These are phyloP conservation scores for Probosciger aterrimus DNA, from an alignment of 2,113 vertebrate species.

Conservation along the genomic window DNA sequence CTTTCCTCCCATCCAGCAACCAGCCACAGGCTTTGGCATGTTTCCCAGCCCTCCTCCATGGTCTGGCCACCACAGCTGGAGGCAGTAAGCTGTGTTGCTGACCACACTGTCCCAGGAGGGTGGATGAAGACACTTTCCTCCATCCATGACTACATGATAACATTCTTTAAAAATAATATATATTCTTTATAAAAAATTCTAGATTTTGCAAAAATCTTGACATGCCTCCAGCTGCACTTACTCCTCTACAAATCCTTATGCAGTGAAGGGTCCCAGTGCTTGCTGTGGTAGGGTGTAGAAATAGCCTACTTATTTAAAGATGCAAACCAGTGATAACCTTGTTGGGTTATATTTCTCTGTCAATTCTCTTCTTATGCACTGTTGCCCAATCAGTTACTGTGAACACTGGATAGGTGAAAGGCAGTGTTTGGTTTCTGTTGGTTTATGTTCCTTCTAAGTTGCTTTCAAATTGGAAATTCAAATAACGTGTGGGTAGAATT, in stretches of 20 bases:
- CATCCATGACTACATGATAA: background rate
- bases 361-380: background rate
- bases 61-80: background rate
- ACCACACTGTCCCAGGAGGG: fast-evolving
- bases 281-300: background rate
- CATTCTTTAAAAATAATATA: background rate
- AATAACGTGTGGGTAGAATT: background rate
- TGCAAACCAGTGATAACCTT: background rate
- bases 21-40: background rate
- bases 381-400: background rate
- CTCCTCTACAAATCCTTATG: background rate
- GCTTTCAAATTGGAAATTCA: background rate
- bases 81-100: background rate
- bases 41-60: background rate
- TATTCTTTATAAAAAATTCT: background rate
- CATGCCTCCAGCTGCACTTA: background rate
- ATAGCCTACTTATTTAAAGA: background rate
- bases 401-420: background rate
- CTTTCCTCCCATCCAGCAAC: background rate
- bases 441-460: background rate
- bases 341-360: background rate
- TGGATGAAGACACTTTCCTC: background rate
- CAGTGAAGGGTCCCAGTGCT: background rate
- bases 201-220: background rate
- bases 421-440: background rate